Evolutionary conservation across 2,113 vertebrate genomes (phyloP).

Genomic region (Cervus canadensis): DNA sequence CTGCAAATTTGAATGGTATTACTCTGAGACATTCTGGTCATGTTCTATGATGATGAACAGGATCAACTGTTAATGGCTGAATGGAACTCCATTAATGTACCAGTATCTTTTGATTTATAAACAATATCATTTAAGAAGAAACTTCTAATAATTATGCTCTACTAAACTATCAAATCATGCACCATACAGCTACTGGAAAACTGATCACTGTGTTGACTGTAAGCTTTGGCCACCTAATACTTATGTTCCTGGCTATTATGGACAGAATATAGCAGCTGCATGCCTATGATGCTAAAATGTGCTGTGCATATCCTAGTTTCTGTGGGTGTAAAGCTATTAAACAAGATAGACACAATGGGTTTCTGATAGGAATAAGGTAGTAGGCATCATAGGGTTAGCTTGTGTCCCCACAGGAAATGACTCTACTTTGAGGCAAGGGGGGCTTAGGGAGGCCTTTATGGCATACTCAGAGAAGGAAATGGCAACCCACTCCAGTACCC

Average conservation of each 20-base stretch:
- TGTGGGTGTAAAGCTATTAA: background rate
- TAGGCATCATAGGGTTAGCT: background rate
- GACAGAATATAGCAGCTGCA: background rate
- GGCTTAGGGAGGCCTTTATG: background rate
- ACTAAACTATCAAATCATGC: background rate
- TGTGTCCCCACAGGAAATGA: background rate
- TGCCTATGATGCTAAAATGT: background rate
- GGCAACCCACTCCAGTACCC: background rate
- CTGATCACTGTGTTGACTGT: background rate
- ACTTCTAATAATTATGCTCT: conserved; percentile 1
- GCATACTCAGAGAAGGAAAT: background rate
- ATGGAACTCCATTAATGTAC: background rate
- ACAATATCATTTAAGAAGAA: background rate
- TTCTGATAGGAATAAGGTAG: background rate
- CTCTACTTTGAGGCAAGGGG: background rate
- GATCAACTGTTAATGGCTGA: background rate
- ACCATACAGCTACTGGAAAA: background rate
- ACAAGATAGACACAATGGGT: background rate
- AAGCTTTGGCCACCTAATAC: background rate
- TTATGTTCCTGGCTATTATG: background rate
- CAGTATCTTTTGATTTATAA: background rate
- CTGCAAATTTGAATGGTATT: background rate
- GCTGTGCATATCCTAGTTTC: background rate
- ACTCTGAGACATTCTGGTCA: background rate
- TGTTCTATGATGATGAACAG: background rate